These are phyloP conservation scores for Smittia aterrima DNA, from an alignment of 2,888 invertebrate species.

Conservation along the genomic window DNA sequence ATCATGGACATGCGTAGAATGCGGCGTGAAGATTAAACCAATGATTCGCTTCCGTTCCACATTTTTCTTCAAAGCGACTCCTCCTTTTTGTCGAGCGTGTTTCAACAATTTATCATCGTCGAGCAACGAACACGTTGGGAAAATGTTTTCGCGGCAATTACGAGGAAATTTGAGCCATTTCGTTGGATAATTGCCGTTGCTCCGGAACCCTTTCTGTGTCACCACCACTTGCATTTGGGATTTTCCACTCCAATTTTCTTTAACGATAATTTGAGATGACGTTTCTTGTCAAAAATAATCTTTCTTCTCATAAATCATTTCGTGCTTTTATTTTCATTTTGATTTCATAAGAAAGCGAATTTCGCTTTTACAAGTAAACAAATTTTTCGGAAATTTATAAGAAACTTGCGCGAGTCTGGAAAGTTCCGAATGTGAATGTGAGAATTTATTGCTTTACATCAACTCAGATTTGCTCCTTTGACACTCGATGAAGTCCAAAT, in stretches of 20 bases:
- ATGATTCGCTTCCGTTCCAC: conserved; percentile 39
- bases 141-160: background rate
- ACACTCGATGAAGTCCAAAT: conserved; percentile 16
- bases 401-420: no score
- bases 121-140: no score
- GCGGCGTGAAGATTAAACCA: conserved; percentile 30
- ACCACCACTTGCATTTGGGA: no score
- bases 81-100: conserved; percentile 17
- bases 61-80: conserved; percentile 12
- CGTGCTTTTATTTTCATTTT: background rate
- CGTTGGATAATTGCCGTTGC: no score
- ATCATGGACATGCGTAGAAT: conserved; percentile 30
- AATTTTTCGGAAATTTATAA: background rate
- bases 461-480: background rate
- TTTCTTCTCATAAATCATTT: no score
- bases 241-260: no score
- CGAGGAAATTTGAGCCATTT: background rate
- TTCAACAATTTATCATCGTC: no score
- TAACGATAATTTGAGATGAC: no score
- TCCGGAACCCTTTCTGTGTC: no score
- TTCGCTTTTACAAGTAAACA: background rate
- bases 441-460: background rate
- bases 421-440: background rate
- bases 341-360: background rate
- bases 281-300: no score